Evolutionary conservation across 1,140 invertebrate species (phyloP).

Genomic region (Nasonia vitripennis): DNA sequence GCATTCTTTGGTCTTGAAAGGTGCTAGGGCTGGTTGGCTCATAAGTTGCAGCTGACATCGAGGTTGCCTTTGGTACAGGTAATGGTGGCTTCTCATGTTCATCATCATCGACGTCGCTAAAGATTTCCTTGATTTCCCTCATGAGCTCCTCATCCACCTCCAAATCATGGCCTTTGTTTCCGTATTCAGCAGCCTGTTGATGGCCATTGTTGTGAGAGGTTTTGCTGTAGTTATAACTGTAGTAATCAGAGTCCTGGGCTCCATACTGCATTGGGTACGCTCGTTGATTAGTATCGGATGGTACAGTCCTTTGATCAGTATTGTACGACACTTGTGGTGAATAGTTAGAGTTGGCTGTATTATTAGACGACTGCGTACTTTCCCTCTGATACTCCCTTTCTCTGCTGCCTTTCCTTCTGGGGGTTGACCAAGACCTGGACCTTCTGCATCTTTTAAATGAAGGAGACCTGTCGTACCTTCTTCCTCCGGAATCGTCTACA

Average conservation of each 20-base stretch:
- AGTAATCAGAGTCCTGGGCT: constrained; percentile 58
- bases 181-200: constrained; percentile 66
- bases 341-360: constrained; percentile 52
- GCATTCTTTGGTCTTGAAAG: no score
- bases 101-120: no score
- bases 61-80: no score
- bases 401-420: constrained; percentile 26
- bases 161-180: constrained; percentile 57
- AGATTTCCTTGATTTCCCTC: no score
- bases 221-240: constrained; percentile 43
- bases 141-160: no score
- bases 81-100: no score
- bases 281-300: constrained; percentile 68
- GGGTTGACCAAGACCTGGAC: constrained; percentile 66
- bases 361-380: constrained; percentile 53
- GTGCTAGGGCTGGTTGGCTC: no score
- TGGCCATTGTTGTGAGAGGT: constrained; percentile 62
- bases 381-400: constrained; percentile 66
- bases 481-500: constrained; percentile 60
- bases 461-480: constrained; percentile 71
- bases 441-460: constrained; percentile 70
- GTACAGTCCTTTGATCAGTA: constrained; percentile 56
- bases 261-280: constrained; percentile 66
- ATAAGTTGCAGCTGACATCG: no score
- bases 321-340: background rate